These are phyloP conservation scores for Torymus texanus DNA, from an alignment of 2,888 invertebrate genomes.

Conservation along the genomic window DNA sequence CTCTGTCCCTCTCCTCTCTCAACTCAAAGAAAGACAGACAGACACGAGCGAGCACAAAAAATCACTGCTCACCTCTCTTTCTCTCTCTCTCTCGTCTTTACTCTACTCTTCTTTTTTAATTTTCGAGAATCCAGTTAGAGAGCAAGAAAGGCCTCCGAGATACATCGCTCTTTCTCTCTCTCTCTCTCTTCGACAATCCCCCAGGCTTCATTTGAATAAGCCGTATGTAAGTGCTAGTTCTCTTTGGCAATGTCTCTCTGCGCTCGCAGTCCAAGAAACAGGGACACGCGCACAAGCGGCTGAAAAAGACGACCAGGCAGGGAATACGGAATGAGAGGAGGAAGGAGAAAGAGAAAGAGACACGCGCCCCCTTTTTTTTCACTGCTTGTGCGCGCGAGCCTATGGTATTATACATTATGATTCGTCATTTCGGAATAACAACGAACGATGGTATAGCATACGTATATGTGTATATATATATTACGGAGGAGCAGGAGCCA, in stretches of 20 bases:
- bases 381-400: constrained; percentile 41
- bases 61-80: not conserved
- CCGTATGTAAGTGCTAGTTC: constrained; percentile 70
- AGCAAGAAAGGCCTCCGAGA: constrained; percentile 57
- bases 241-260: constrained; percentile 57
- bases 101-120: constrained; percentile 67
- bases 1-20: no score
- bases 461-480: no score
- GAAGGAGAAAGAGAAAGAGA: constrained; percentile 14
- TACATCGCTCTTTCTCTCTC: constrained; percentile 62
- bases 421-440: constrained; percentile 75
- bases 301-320: constrained; percentile 57
- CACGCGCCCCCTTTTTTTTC: constrained; percentile 35
- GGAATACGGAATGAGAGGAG: constrained; percentile 31
- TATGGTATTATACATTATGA: constrained; percentile 69
- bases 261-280: not conserved
- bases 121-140: constrained; percentile 71
- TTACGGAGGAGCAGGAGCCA: no score
- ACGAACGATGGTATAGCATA: constrained; percentile 60
- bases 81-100: not conserved
- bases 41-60: constrained; percentile 4
- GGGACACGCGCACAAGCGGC: not conserved
- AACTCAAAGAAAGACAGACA: not conserved
- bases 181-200: constrained; percentile 61
- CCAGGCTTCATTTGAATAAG: constrained; percentile 71